Base-by-base conservation (phyloP, 2,113 vertebrate genomes). In the Ameiurus melas region DNA sequence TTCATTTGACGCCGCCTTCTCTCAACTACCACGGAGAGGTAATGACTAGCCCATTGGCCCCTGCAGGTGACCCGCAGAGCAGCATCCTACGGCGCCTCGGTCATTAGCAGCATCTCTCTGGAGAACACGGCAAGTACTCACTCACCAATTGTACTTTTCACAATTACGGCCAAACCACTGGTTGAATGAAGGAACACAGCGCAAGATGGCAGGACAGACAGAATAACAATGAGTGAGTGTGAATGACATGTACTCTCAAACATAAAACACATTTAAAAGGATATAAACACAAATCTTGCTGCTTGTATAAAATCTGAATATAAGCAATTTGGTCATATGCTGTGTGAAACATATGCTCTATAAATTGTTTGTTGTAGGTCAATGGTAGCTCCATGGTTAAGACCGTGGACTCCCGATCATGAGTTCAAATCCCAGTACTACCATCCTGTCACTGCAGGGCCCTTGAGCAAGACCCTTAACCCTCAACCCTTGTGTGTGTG, bases 41-140 rank as follows among this genome's bases (percentile, higher is more conserved):
- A 95, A 95, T 94, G 94, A 94, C 92, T 89, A 90, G 88, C 92
- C 92, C 92, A 92, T 91, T 89, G 92, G 93, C 93, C 94, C 94
- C 94, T 93, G 93, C 92, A 90, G 91, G 90, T 39, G 89, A 93
- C 93, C 91, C 88, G 19, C 85, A 86, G 91, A 93, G 92, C 88
- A 91, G 90, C 90, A 89, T 92, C 94, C 93, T 92, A 91, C 89
- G 90, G 92, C 88, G 93, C 66, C 92, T 92, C 92, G 93, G 93
- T 94, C 92, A 95, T 95, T 95, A 94, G 91, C 89, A 89, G 86
- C 90, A 71, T 90, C 89, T 93, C 93, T 91, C 93, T 92, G 92
- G 91, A 92, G 92, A 93, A 92, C 92, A 91, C 71, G 90, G 85
- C 90, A 92, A 90, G 88, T 90, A 92, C 89, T 83, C 88, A 51